phyloP scores from a whole-genome alignment of 92 coral and sea anemone genomes.

The Epizoanthus ramosus region DNA sequence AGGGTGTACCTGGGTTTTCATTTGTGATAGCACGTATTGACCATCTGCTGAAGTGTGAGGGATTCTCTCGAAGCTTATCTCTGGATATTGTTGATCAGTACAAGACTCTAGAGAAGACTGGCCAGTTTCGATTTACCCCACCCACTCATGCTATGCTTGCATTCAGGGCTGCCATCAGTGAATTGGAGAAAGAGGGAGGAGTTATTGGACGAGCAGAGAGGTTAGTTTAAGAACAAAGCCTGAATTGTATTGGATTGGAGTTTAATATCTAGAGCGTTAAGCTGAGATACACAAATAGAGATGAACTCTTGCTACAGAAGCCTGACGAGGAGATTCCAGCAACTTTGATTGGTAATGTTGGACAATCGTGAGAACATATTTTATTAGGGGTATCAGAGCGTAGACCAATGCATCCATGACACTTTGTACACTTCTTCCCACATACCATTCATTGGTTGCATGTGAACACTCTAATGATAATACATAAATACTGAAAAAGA shows the following conservation, averaged over 20 bases:
- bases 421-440: no score
- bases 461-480: no score
- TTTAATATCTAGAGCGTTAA: no score
- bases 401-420: no score
- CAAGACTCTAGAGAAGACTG: conserved; percentile 82
- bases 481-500: no score
- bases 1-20: conserved; percentile 98
- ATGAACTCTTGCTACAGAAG: no score
- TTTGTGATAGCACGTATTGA: conserved; percentile 82
- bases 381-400: no score
- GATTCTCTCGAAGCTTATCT: conserved; percentile 82
- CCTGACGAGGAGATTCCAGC: no score
- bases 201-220: conserved; percentile 95
- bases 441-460: no score
- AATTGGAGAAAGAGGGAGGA: conserved; percentile 92
- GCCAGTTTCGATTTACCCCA: conserved; percentile 97
- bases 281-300: not conserved
- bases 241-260: no score
- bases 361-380: no score
- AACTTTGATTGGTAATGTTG: no score
- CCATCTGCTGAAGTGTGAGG: conserved; percentile 77
- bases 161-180: conserved; percentile 77
- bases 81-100: conserved; percentile 93
- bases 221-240: conserved; percentile 32
- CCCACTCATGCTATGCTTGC: conserved; percentile 99